These are phyloP conservation scores for Drosophila hamatofila DNA, from an alignment of 2,888 invertebrate genomes.

Conservation along the genomic window DNA sequence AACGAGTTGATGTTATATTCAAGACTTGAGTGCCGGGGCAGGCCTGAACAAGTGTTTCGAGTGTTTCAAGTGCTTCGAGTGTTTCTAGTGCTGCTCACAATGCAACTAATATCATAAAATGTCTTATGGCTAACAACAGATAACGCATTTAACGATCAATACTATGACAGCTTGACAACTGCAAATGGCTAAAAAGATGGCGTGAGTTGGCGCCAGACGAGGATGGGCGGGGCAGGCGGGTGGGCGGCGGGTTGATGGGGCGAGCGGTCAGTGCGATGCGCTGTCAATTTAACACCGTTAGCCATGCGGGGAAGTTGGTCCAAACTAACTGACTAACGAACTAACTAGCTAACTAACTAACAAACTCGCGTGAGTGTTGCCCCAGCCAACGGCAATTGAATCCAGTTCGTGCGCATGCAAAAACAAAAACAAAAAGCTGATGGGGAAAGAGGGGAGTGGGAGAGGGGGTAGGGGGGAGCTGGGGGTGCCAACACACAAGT, in stretches of 20 bases:
- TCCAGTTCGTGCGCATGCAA: constrained; percentile 63
- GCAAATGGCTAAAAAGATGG: constrained; percentile 61
- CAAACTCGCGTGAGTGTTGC: constrained; percentile 52
- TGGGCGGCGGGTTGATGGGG: not conserved
- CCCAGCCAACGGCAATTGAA: constrained; percentile 61
- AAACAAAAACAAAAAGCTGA: constrained; percentile 30
- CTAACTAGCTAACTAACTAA: constrained; percentile 53
- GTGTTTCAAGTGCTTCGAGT: constrained; percentile 1
- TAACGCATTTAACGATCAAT: constrained; percentile 76
- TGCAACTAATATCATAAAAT: constrained; percentile 75
- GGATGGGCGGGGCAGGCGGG: constrained; percentile 1
- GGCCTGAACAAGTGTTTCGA: constrained; percentile 38
- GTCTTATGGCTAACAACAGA: constrained; percentile 75
- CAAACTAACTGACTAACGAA: constrained; percentile 39
- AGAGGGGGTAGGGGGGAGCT: not conserved
- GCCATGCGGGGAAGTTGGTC: constrained; percentile 56
- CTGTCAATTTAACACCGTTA: constrained; percentile 65
- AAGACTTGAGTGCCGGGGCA: constrained; percentile 15
- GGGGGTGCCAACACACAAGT: constrained; percentile 10
- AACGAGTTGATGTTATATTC: constrained; percentile 38
- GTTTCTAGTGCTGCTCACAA: constrained; percentile 53
- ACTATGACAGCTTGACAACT: constrained; percentile 75
- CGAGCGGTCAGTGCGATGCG: constrained; percentile 24
- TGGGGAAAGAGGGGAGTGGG: not conserved
- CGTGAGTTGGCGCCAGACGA: constrained; percentile 33